Base-by-base conservation (phyloP, 2,888 invertebrate species). In the Ornithoptera priamus region DNA sequence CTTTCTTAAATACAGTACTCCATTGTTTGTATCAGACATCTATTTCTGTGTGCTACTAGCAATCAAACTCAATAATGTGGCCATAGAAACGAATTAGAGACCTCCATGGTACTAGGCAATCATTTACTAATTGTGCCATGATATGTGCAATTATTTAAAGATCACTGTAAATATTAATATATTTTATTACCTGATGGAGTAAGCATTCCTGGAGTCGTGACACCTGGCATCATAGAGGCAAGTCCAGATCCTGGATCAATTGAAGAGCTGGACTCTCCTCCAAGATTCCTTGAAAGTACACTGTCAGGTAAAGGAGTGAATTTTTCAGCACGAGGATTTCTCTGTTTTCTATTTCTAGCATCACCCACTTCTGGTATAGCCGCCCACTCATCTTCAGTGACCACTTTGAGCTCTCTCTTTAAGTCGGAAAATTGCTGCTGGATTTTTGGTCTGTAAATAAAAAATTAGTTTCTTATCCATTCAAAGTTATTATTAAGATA, bases 361-460 rank as follows among this genome's bases (percentile, higher is more conserved):
- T 99, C 99, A n/a, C 99, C 99, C 0, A 99, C 99, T 91, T 99
- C 99, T 0, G 99, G 99, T 73, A 99, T 96, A 64, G 96, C 97
- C 66, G 97, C 95, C 99, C 99, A 99, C 83, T 99, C 99, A 72
- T 98, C 98, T 78, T 97, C 97, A 0, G 96, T 95, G 0, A 99
- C 96, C 68, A 94, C 93, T 65, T 96, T 95, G 30, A 98, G 86
- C 74, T 97, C 97, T 77, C 97, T 93, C 88, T 99, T 99, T 24
- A 99, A 91, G 89, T 99, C 99, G 15, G 98, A 99, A 85, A 99
- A 99, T 83, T 99, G 99, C 83, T 99, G 99, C 83, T 99, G 99
- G 79, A 99, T 99, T 93, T 99, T 99, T 1, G 99, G 99, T 73
- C 97, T 94, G 77, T 4, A 80, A 81, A 56, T 15, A 60, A 58